Conservation (phyloP, 2,113 vertebrate genomes). For the Triplophysa dalaica region DNA sequence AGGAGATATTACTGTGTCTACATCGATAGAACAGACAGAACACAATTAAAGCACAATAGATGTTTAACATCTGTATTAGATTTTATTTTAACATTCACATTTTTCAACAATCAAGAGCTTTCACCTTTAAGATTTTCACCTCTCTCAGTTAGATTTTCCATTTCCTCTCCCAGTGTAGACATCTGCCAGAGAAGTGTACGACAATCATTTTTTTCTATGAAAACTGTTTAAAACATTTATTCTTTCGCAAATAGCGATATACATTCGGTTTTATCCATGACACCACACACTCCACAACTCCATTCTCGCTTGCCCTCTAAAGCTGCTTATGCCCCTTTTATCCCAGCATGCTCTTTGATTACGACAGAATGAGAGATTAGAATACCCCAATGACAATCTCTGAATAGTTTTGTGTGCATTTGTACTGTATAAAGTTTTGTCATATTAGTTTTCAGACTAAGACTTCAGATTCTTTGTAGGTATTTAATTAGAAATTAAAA, state of each 20-base stretch:
- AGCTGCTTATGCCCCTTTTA: conserved; percentile 58
- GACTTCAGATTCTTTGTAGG: too few relatives aligned
- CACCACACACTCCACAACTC: neutral
- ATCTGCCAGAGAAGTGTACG: conserved; percentile 61
- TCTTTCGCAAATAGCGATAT: neutral
- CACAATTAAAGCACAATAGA: conserved; percentile 10
- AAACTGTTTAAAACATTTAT: neutral
- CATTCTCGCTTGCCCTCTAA: conserved; percentile 47
- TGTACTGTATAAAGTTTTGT: conserved; percentile 26
- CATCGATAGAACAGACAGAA: conserved; percentile 9
- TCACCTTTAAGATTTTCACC: conserved; percentile 69
- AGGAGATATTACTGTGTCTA: conserved; percentile 63
- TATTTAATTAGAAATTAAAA: too few relatives aligned
- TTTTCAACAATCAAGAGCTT: neutral
- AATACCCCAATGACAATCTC: conserved; percentile 35
- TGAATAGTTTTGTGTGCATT: neutral
- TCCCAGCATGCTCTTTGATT: conserved; percentile 53
- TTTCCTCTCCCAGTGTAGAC: conserved; percentile 58
- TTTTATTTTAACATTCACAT: neutral
- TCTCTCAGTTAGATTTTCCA: conserved; percentile 60
- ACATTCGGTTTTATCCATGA: conserved; percentile 39
- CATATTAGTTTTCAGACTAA: too few relatives aligned
- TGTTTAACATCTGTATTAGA: neutral
- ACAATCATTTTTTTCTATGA: conserved; percentile 7
- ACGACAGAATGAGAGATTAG: conserved; percentile 59